Evolutionary conservation across 2,888 invertebrate species (phyloP).

Genomic region (Nineta flava): DNA sequence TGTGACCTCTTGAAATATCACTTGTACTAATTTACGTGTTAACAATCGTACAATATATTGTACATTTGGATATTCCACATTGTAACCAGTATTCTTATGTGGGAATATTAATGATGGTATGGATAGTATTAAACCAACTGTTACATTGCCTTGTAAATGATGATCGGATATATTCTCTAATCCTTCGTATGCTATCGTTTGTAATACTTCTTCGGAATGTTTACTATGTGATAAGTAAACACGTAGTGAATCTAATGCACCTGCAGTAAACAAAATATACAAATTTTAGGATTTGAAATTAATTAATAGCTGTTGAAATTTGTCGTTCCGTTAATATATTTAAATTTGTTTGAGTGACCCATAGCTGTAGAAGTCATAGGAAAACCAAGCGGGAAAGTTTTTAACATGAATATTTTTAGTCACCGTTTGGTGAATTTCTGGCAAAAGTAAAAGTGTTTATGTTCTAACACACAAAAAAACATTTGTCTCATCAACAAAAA

Average conservation of each 20-base stretch:
- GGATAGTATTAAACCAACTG: conserved; percentile 48
- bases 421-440: too few species aligned
- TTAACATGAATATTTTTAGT: too few species aligned
- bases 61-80: conserved; percentile 10
- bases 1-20: conserved; percentile 43
- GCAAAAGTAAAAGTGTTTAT: too few species aligned
- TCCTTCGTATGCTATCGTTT: conserved; percentile 47
- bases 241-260: conserved; percentile 58
- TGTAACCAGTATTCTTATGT: conserved; percentile 21
- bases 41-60: conserved; percentile 25
- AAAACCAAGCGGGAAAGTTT: too few species aligned
- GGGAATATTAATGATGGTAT: conserved; percentile 44
- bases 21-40: conserved; percentile 29
- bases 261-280: too few species aligned
- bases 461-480: too few species aligned
- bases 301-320: too few species aligned
- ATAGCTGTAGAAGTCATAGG: too few species aligned
- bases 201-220: conserved; percentile 48
- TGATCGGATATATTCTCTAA: conserved; percentile 41
- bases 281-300: too few species aligned
- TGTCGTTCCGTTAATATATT: too few species aligned
- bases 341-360: too few species aligned
- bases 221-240: conserved; percentile 54
- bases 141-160: conserved; percentile 37
- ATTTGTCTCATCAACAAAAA: too few species aligned